Conservation (phyloP, 1,140 invertebrate genomes). For the Macrosteles quadrilineatus region DNA sequence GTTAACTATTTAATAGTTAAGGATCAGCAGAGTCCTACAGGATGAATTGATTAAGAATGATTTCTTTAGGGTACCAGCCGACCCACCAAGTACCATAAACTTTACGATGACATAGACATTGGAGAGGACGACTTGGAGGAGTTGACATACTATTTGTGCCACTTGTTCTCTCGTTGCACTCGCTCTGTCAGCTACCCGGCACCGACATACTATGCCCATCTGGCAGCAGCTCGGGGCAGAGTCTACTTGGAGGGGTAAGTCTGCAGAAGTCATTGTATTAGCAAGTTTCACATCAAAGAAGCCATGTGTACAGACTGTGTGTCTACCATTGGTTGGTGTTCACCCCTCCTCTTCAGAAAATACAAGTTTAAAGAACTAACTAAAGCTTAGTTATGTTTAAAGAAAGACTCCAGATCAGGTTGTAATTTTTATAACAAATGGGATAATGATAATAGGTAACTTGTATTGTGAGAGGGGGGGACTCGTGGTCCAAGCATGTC, state of each 20-base stretch:
- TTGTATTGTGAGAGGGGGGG: no score
- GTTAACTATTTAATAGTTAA: no score
- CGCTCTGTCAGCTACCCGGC: conserved; percentile 89
- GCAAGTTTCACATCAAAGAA: background rate
- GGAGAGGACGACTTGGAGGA: conserved; percentile 76
- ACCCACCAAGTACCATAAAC: conserved; percentile 84
- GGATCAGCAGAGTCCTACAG: no score
- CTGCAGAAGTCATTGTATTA: background rate
- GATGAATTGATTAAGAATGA: no score
- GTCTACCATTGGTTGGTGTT: background rate
- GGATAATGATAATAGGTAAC: no score
- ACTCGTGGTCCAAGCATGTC: no score
- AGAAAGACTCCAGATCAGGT: background rate
- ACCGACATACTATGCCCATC: conserved; percentile 92
- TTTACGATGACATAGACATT: conserved; percentile 79
- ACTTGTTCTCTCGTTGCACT: conserved; percentile 85
- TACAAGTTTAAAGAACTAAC: background rate
- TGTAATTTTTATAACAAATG: no score
- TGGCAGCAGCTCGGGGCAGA: conserved; percentile 79
- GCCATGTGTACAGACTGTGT: background rate
- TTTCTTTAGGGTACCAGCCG: conserved; percentile 77
- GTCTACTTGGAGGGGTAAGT: conserved; percentile 60
- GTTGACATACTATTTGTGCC: conserved; percentile 84
- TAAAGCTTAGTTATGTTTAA: background rate
- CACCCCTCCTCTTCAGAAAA: background rate